These are phyloP conservation scores for Pyralis farinalis DNA, from an alignment of 2,888 invertebrate species.

Conservation along the genomic window DNA sequence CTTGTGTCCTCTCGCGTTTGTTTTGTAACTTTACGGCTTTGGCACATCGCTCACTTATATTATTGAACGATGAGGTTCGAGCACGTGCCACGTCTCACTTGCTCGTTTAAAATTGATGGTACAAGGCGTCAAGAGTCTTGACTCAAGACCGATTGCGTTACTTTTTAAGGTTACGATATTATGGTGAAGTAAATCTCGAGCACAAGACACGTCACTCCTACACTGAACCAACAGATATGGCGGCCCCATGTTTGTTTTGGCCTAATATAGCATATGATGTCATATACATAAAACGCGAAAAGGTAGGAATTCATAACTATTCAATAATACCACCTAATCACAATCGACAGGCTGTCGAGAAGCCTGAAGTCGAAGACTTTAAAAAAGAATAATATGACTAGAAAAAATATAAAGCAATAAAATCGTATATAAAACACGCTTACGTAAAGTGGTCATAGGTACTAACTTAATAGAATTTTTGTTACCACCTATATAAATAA, in stretches of 20 bases:
- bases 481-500: too few species aligned
- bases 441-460: too few species aligned
- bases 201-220: not conserved
- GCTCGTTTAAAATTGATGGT: not conserved
- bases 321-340: too few species aligned
- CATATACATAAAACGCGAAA: not conserved
- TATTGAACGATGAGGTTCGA: not conserved
- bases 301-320: not conserved
- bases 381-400: too few species aligned
- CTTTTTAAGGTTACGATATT: not conserved
- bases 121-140: not conserved
- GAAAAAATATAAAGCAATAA: too few species aligned
- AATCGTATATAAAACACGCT: too few species aligned
- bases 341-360: too few species aligned
- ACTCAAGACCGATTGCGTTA: not conserved
- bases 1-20: constrained; percentile 6
- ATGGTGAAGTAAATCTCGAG: not conserved
- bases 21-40: not conserved
- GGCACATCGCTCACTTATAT: constrained; percentile 5
- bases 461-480: too few species aligned
- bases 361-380: too few species aligned
- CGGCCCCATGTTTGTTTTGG: not conserved
- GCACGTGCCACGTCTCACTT: not conserved
- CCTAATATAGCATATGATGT: not conserved
- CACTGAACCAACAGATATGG: not conserved